Evolutionary conservation across 2,797 vertebrate species (phyloP).

Genomic region (Siniperca undulata): DNA sequence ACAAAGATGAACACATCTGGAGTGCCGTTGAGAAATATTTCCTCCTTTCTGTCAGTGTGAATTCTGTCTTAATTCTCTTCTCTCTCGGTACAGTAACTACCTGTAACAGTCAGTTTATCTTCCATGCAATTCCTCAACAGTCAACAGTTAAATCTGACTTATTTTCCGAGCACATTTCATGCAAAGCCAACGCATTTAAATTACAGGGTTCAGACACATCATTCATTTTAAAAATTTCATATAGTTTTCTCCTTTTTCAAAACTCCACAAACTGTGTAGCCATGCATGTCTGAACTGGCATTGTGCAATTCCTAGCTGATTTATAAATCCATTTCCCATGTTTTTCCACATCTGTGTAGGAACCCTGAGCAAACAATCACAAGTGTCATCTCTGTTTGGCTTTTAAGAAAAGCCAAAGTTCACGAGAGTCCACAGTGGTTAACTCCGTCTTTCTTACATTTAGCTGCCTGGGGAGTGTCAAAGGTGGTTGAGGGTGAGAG

Average conservation of each 20-base stretch:
- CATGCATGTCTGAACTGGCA: conserved; percentile 2
- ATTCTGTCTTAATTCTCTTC: not conserved
- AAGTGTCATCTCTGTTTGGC: not conserved
- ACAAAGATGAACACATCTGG: not conserved
- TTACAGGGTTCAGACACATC: not conserved
- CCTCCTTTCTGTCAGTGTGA: not conserved
- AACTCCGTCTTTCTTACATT: conserved; percentile 21
- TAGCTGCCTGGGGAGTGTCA: conserved; percentile 69
- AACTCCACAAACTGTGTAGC: not conserved
- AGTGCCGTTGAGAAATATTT: not conserved
- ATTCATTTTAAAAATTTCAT: not conserved
- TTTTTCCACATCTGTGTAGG: not conserved
- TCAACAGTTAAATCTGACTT: not conserved
- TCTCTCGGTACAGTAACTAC: not conserved
- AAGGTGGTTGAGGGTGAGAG: not conserved
- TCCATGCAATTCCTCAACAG: conserved; percentile 7
- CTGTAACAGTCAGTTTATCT: conserved; percentile 20
- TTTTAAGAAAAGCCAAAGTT: conserved; percentile 3
- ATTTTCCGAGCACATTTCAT: conserved; percentile 1
- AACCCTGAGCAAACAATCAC: conserved; percentile 27
- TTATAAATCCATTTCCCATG: not conserved
- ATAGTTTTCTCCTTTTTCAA: not conserved
- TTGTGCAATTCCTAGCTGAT: not conserved
- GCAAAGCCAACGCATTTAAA: not conserved
- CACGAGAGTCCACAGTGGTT: not conserved